Conservation (phyloP, 2,888 invertebrate genomes). For the Plutella xylostella region DNA sequence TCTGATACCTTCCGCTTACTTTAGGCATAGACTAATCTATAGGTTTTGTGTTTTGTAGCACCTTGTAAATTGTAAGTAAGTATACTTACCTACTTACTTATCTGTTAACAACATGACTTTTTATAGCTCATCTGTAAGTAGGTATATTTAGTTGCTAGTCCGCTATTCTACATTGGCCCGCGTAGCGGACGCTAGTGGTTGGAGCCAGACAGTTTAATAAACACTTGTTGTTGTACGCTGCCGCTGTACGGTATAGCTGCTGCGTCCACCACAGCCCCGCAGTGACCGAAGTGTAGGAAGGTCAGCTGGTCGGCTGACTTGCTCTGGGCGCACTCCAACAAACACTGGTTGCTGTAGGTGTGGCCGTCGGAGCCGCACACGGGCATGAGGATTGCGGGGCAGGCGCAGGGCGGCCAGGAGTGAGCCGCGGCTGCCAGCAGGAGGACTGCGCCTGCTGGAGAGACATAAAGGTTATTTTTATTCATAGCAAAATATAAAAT, state of each 20-base stretch:
- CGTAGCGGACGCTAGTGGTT: background rate
- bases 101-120: too few relatives aligned
- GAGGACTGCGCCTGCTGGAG: background rate
- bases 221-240: constrained; percentile 14
- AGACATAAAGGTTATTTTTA: too few relatives aligned
- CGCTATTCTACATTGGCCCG: constrained; percentile 4
- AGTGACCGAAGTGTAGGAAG: constrained; percentile 13
- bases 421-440: background rate
- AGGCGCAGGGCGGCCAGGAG: constrained; percentile 26
- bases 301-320: constrained; percentile 15
- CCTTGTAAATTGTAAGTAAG: too few relatives aligned
- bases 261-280: too few relatives aligned
- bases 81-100: too few relatives aligned
- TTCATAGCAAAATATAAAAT: too few relatives aligned
- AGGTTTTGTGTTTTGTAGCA: too few relatives aligned
- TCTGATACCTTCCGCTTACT: too few relatives aligned
- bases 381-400: constrained; percentile 35
- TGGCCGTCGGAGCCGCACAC: constrained; percentile 81
- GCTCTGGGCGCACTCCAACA: constrained; percentile 61
- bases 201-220: constrained; percentile 65
- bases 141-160: too few relatives aligned
- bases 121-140: too few relatives aligned
- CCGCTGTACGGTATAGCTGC: too few relatives aligned
- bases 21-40: too few relatives aligned
- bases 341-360: constrained; percentile 76